phyloP scores from a whole-genome alignment of 2,797 vertebrate genomes.

The Dicrostonyx torquatus region DNA sequence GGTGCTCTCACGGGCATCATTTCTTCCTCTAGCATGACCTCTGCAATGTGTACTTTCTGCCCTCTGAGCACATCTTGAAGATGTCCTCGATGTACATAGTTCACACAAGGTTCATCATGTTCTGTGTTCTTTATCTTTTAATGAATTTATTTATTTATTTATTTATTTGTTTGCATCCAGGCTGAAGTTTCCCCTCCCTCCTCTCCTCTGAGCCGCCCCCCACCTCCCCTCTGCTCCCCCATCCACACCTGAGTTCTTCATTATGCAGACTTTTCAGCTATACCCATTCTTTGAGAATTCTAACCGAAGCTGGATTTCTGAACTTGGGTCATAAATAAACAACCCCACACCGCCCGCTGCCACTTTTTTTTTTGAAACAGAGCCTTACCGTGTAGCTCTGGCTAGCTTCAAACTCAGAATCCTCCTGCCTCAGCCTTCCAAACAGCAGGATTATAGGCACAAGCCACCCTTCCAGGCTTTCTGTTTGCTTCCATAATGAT shows the following conservation, averaged over 20 bases:
- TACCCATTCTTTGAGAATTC: neutral
- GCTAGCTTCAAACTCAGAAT: neutral
- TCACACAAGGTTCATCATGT: neutral
- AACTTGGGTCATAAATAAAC: neutral
- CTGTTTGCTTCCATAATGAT: neutral
- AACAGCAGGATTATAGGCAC: neutral
- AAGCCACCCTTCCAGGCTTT: neutral
- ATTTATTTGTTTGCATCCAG: neutral
- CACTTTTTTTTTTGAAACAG: neutral
- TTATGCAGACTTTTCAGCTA: fast-evolving
- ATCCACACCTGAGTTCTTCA: neutral
- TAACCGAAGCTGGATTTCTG: neutral
- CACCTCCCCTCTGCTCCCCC: no score
- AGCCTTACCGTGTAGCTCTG: neutral
- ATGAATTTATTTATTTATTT: neutral
- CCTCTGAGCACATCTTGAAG: neutral
- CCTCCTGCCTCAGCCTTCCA: neutral
- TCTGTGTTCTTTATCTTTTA: neutral
- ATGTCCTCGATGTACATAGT: no score
- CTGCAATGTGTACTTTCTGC: neutral
- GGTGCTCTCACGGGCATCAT: neutral
- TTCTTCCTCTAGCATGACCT: fast-evolving
- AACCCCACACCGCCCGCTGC: no score
- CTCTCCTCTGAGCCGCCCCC: neutral
- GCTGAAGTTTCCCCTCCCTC: neutral